Percentiles rank a stretch among this genome's conserved stretches.
These are phyloP conservation scores for Telenomus remus DNA, from an alignment of 1,140 invertebrate genomes.

Conservation along the genomic window DNA sequence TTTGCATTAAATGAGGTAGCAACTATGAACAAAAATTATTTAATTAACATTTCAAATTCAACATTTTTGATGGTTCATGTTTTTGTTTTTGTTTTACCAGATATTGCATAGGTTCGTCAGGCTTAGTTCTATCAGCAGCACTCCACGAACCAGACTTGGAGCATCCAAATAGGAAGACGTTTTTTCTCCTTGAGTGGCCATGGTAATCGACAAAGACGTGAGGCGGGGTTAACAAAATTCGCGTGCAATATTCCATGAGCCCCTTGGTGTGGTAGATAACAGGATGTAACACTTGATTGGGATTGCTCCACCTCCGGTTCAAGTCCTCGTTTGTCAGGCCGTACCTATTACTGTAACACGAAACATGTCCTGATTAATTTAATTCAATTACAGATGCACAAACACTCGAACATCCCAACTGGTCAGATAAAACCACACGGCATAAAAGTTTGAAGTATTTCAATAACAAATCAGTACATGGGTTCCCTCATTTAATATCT, in stretches of 20 bases:
- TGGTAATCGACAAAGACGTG: constrained; percentile 92
- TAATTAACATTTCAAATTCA: too few species aligned
- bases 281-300: constrained; percentile 84
- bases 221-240: constrained; percentile 78
- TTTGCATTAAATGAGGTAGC: constrained; percentile 82
- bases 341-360: constrained; percentile 83
- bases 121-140: constrained; percentile 75
- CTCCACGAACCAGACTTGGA: constrained; percentile 81
- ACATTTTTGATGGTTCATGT: too few species aligned
- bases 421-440: too few species aligned
- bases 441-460: too few species aligned
- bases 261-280: constrained; percentile 89
- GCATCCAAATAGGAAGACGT: constrained; percentile 93
- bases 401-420: too few species aligned
- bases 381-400: too few species aligned
- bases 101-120: constrained; percentile 78
- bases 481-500: not conserved
- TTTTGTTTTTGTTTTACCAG: too few species aligned
- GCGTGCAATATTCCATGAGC: constrained; percentile 80
- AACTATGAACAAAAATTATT: constrained; percentile 74
- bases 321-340: constrained; percentile 88
- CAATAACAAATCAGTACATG: constrained; percentile 1
- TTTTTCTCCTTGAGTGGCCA: constrained; percentile 91
- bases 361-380: constrained; percentile 32
- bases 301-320: constrained; percentile 87